These are phyloP conservation scores for Hymenopus coronatus DNA, from an alignment of 2,888 invertebrate genomes.

Conservation along the genomic window DNA sequence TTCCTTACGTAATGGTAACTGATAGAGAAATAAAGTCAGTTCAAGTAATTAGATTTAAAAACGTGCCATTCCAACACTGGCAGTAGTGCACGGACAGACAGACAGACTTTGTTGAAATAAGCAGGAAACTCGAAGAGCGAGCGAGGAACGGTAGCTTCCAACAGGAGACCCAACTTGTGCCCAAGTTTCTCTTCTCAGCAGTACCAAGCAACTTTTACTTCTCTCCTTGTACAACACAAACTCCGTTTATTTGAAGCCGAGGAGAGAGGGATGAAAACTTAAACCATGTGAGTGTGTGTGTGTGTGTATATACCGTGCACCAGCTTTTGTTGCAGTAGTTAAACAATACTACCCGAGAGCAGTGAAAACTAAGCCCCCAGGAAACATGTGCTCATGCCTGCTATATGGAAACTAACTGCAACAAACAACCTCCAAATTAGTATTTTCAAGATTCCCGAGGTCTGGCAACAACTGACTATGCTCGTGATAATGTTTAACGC, in stretches of 20 bases:
- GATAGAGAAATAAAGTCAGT: too few relatives aligned
- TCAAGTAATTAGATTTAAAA: background rate
- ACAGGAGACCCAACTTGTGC: background rate
- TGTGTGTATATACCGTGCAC: background rate
- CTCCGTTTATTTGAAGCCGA: background rate
- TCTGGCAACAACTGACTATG: too few relatives aligned
- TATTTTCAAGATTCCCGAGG: background rate
- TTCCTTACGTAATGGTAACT: too few relatives aligned
- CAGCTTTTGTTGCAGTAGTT: background rate
- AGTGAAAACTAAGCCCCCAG: background rate
- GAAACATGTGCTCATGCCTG: background rate
- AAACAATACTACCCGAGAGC: background rate
- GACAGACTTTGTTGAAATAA: background rate
- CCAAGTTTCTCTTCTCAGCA: background rate
- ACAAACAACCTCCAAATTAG: background rate
- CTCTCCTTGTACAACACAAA: background rate
- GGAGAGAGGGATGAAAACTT: background rate
- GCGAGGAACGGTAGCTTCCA: background rate
- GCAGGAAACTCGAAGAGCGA: background rate
- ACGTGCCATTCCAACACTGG: background rate
- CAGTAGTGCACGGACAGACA: background rate
- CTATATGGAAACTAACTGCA: too few relatives aligned
- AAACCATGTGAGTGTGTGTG: background rate
- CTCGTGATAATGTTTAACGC: background rate
- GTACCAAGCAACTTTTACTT: background rate